These are phyloP conservation scores for Microtus obscurus DNA, from an alignment of 2,797 vertebrate species.

Conservation along the genomic window DNA sequence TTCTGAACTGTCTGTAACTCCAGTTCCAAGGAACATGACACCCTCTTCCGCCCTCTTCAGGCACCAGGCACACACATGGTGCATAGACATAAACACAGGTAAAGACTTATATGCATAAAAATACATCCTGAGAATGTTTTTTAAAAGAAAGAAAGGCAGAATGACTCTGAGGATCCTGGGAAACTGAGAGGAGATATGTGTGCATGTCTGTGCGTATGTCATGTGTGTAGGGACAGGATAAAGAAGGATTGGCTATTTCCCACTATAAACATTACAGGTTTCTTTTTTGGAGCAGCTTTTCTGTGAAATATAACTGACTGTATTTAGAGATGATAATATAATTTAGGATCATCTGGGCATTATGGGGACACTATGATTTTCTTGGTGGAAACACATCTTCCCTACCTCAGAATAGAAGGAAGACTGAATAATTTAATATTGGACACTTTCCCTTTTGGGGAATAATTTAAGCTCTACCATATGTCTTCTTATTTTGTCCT, in stretches of 20 bases:
- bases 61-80: background rate
- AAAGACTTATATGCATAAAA: background rate
- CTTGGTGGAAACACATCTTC: slow-evolving; percentile 78
- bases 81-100: background rate
- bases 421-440: slow-evolving; percentile 76
- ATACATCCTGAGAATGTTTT: background rate
- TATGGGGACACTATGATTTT: slow-evolving; percentile 75
- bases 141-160: background rate
- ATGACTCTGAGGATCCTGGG: background rate
- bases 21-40: background rate
- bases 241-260: slow-evolving; percentile 62
- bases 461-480: slow-evolving; percentile 80
- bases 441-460: slow-evolving; percentile 69
- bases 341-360: slow-evolving; percentile 76
- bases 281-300: slow-evolving; percentile 75
- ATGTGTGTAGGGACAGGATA: background rate
- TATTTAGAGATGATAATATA: slow-evolving; percentile 79
- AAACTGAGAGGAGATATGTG: background rate
- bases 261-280: slow-evolving; percentile 75
- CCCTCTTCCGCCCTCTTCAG: background rate
- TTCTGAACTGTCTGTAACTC: background rate
- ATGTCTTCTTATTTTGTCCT: slow-evolving; percentile 76
- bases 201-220: background rate
- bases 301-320: slow-evolving; percentile 81
- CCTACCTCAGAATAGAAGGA: slow-evolving; percentile 73